Percentiles rank a stretch among this genome's conserved stretches.
These are phyloP conservation scores for Emydoidea blandingii DNA, from an alignment of 2,797 vertebrate genomes.

Conservation along the genomic window DNA sequence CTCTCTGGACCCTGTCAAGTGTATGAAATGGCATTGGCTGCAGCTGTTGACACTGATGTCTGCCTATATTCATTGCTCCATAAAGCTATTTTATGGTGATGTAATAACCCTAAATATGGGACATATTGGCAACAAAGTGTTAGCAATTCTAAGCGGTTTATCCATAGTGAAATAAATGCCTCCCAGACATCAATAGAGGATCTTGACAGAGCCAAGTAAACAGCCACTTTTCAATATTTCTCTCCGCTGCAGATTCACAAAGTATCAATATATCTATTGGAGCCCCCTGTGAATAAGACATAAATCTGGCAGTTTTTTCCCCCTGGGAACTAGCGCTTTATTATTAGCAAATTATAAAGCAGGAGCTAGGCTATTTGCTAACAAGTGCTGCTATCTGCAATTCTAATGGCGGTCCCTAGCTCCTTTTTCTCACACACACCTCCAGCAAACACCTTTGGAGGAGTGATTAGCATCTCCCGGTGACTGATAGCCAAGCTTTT, in stretches of 20 bases:
- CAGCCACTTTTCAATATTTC: constrained; percentile 29
- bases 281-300: constrained; percentile 55
- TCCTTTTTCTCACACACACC: constrained; percentile 12
- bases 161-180: constrained; percentile 53
- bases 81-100: constrained; percentile 70
- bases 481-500: constrained; percentile 37
- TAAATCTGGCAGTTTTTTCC: constrained; percentile 51
- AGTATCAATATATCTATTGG: constrained; percentile 72
- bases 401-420: constrained; percentile 55
- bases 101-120: constrained; percentile 68
- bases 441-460: constrained; percentile 56
- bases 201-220: constrained; percentile 53
- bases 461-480: constrained; percentile 46
- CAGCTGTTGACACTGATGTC: constrained; percentile 31
- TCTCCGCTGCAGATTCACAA: constrained; percentile 34
- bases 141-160: constrained; percentile 30
- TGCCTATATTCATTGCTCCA: constrained; percentile 48
- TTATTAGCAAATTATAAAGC: constrained; percentile 59
- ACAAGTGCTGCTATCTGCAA: constrained; percentile 62
- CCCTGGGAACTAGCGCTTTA: constrained; percentile 56
- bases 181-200: constrained; percentile 58
- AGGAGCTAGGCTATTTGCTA: constrained; percentile 38
- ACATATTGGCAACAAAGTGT: constrained; percentile 51
- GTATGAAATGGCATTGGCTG: not conserved
- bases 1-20: not conserved